phyloP scores from a whole-genome alignment of 2,113 vertebrate species.

The Thomomys bottae region DNA sequence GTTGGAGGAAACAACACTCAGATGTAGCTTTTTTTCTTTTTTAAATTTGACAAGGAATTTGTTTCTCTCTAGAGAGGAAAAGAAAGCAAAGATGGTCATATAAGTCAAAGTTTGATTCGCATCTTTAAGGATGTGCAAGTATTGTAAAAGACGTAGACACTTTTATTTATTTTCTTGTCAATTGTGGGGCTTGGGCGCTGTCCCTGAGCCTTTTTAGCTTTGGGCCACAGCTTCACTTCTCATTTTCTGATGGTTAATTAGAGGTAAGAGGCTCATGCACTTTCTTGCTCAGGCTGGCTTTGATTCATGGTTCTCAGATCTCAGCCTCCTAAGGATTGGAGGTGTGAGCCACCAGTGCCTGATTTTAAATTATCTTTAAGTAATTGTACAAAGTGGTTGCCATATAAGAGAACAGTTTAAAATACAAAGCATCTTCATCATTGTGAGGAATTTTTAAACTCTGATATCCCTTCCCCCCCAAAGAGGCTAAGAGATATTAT shows the following conservation, averaged over 20 bases:
- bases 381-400: too few relatives aligned
- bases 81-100: not conserved
- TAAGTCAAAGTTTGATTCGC: not conserved
- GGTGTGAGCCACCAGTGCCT: too few relatives aligned
- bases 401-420: too few relatives aligned
- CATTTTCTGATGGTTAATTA: too few relatives aligned
- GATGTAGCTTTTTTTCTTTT: slow-evolving; percentile 11
- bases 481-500: not conserved
- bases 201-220: too few relatives aligned
- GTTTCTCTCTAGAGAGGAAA: slow-evolving; percentile 5
- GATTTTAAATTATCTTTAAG: not conserved
- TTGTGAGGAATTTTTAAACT: not conserved
- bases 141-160: not conserved
- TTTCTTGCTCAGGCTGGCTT: too few relatives aligned
- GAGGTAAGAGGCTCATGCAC: too few relatives aligned
- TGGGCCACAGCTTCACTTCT: too few relatives aligned
- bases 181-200: too few relatives aligned
- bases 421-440: too few relatives aligned
- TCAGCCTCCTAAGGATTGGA: too few relatives aligned
- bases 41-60: slow-evolving; percentile 23
- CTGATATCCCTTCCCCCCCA: not conserved
- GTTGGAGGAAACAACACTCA: not conserved
- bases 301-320: too few relatives aligned
- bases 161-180: not conserved
- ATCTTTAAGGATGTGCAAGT: not conserved